Base-by-base conservation (phyloP, 2,888 invertebrate genomes). In the Tetragnatha montana region DNA sequence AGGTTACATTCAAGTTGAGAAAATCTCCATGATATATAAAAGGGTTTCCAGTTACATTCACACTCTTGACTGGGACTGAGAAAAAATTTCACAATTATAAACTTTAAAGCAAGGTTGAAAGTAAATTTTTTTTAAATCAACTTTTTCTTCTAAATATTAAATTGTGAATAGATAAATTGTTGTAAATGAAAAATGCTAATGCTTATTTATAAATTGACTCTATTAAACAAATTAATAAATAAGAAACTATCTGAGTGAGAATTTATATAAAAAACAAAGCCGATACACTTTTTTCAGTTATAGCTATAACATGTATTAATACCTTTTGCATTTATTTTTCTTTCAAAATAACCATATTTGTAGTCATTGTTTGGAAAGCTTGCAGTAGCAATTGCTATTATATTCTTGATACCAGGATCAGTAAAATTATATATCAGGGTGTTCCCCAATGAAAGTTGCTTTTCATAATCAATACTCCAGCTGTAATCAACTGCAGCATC, bases 1-100 rank as follows among this genome's bases (percentile, higher is more conserved):
- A 98, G 70, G 95, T 95, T 6, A 94, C 92, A 91, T 95, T 94
- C 10, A 98, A 93, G 86, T 95, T 95, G 49, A 97, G 93, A 76
- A 97, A 94, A 85, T 97, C 97, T 60, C 97, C 97, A 90, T 96
- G 96, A 92, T 96, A 95, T 60, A 98, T 94, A 97, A 97, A 97
- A 92, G 96, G 96, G 87, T 95, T 95, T 0, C 97, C 97, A 4
- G 94, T 95, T 0, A 96, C 95, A 80, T 95, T 95, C 10, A 97
- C 94, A 88, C 95, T 35, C 22, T 51, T 84, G 3, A 90, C 87
- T n/a, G 90, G 90, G 8, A 81, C 90, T 90, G 68, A 73, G 80
- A 87, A n/a, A n/a, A 84, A n/a, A 74, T 68, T 47, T 21, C 60
- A 60, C 12, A 35, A 35, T 2, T 35, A 35, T 35, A n/a, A n/a